Base-by-base conservation (phyloP, 2,888 invertebrate species). In the Siphlonurus alternatus region DNA sequence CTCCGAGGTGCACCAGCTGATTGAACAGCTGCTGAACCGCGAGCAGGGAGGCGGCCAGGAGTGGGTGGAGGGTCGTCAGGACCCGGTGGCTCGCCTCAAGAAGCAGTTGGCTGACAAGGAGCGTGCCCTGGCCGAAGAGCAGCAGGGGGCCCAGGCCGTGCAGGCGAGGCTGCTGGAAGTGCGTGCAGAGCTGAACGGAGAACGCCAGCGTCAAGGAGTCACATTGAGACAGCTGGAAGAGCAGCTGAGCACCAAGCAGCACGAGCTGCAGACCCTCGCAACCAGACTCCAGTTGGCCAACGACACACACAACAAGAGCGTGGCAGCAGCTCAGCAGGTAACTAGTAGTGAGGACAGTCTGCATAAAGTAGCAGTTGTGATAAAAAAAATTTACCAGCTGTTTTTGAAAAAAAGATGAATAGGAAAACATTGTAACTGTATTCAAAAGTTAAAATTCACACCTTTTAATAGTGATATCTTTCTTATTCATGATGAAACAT, bases 81-180 rank as follows among this genome's bases (percentile, higher is more conserved):
- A 94, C 74, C 89, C 92, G 1, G 83, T 92, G 67, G 87, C 89
- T 69, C 88, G 89, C 72, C 74, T 94, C 69, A 91, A 89, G 75
- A 93, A 90, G 70, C 93, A 94, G 74, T 77, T 95, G 25, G 88
- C 89, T 23, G 93, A 94, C 69, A 91, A 89, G 71, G 93, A 92
- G 70, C 88, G 88, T 70, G 82, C 84, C 1, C 75, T 91, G 2
- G 75, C 80, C 1, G 89, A 89, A 67, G 88, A 89, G 72, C 83
- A 87, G 68, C 87, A 89, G 70, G 85, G 88, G 0, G 83, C 87
- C 1, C 80, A 83, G 70, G 86, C 87, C 2, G 81, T 88, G 15
- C 89, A 89, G 70, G 84, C 83, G 51, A 91, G 89, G 74, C 73
- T 93, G 60, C 87, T 87, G 69, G 92, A 93, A 70, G 74, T 93